Percentiles rank a stretch among this genome's conserved stretches.
These are phyloP conservation scores for Galleria mellonella DNA, from an alignment of 1,140 invertebrate genomes.

Conservation along the genomic window DNA sequence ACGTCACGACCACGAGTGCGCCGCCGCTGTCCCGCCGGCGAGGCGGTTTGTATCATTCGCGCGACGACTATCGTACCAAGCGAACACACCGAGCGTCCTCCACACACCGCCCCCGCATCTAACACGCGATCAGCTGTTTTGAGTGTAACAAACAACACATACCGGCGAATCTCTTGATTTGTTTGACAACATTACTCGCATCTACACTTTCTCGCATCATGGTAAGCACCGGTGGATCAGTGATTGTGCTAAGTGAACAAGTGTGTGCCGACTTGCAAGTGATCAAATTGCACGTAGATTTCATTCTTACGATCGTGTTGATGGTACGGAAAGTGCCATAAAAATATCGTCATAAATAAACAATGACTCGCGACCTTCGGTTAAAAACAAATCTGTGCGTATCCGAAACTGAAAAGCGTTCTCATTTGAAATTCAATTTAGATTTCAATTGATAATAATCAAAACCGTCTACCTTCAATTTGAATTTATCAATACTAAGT, in stretches of 20 bases:
- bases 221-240: slow-evolving; percentile 55
- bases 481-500: slow-evolving; percentile 2
- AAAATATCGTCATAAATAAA: too few relatives aligned
- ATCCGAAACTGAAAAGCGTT: neutral
- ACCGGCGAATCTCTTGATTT: slow-evolving; percentile 26
- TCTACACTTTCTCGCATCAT: slow-evolving; percentile 33
- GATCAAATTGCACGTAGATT: slow-evolving; percentile 3
- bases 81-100: slow-evolving; percentile 16
- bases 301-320: neutral
- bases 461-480: slow-evolving; percentile 6
- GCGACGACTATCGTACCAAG: slow-evolving; percentile 46
- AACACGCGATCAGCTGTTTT: slow-evolving; percentile 60
- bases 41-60: slow-evolving; percentile 50
- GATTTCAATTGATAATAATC: neutral
- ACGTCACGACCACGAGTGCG: slow-evolving; percentile 56
- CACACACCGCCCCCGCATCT: slow-evolving; percentile 21
- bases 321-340: too few relatives aligned
- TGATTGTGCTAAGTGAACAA: slow-evolving; percentile 44
- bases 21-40: slow-evolving; percentile 41
- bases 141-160: slow-evolving; percentile 15
- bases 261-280: slow-evolving; percentile 24
- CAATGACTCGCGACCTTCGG: too few relatives aligned
- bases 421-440: slow-evolving; percentile 3
- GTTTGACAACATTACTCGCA: slow-evolving; percentile 22
- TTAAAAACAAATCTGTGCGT: too few relatives aligned